Conservation (phyloP, 2,797 vertebrate species). For the Squalus acanthias region DNA sequence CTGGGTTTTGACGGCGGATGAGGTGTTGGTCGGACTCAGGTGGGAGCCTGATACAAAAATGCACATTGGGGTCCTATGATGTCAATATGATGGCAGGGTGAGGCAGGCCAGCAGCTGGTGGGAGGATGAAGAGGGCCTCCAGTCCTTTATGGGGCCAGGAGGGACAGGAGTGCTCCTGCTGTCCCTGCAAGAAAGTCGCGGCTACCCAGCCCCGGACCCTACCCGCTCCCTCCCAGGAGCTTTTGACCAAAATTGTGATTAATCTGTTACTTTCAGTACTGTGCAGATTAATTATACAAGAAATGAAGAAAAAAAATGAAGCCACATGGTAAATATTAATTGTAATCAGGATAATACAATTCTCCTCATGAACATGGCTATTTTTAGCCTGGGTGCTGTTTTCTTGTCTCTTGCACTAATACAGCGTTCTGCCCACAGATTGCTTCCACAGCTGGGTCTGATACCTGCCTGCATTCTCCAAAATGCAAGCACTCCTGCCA, state of each 20-base stretch:
- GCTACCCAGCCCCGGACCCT: not conserved
- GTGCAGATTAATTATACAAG: not conserved
- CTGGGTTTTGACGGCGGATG: not conserved
- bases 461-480: not conserved
- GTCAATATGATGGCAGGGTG: not conserved
- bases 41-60: not conserved
- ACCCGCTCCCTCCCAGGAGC: not conserved
- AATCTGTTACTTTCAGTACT: not conserved
- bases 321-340: not conserved
- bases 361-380: not conserved
- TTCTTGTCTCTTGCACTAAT: not conserved
- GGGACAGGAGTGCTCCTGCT: no score
- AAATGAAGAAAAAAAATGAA: not conserved
- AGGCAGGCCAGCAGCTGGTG: not conserved
- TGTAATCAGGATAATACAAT: slow-evolving; percentile 5
- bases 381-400: not conserved
- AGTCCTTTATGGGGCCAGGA: not conserved
- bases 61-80: not conserved
- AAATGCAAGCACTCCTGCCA: not conserved
- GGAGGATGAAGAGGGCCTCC: not conserved
- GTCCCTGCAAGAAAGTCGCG: not conserved
- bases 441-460: not conserved
- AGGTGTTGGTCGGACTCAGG: not conserved
- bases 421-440: not conserved
- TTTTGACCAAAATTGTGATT: not conserved